Base-by-base conservation (phyloP, 2,113 vertebrate species). In the Mesocricetus auratus region DNA sequence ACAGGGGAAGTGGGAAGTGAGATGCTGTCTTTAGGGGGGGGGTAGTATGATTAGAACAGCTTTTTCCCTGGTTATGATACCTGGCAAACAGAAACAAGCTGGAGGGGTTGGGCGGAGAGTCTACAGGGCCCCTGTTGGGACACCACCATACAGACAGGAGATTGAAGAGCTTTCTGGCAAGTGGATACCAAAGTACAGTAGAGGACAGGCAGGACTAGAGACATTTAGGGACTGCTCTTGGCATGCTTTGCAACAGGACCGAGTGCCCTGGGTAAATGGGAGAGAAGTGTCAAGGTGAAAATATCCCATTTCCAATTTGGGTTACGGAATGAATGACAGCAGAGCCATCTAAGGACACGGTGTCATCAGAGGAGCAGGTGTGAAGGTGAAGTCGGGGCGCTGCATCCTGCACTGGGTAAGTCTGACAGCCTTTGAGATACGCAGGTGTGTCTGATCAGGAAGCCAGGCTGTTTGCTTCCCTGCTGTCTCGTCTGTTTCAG, bases 31-130 rank as follows among this genome's bases (percentile, higher is more conserved):
- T 5, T 2, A 24, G 74, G 11, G 36, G 4, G 31, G 74, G 11
- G 36, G 4, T 16, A 12, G 24, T 17, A 3, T 58, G 47, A 24
- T 50, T 2, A 86, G 29, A 90, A 10, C 9, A 4, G 47, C 64
- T 60, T 66, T 29, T 39, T 47, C 4, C 21, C n/a, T n/a, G n/a
- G 13, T 64, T 42, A 26, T 9, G 4, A 9, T 21, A 13, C 26
- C n/a, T n/a, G 9, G 24, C 0, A 9, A 73, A 5, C 3, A 33
- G 68, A 36, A 17, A 50, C 7, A 22, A 1, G 0, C 11, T 24
- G 33, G 45, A 58, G 45, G 16, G 33, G 39, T 11, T 60, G 73
- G 17, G 6, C 81, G 58, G 86, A 69, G 79, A 68, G 39, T 56
- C 22, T 10, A n/a, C 42, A 21, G 42, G 39, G 58, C 39, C 29